Evolutionary conservation across 2,113 vertebrate species (phyloP), one percentile per base, ranked within the genome.

Genomic region (Phyllopteryx taeniolatus): DNA sequence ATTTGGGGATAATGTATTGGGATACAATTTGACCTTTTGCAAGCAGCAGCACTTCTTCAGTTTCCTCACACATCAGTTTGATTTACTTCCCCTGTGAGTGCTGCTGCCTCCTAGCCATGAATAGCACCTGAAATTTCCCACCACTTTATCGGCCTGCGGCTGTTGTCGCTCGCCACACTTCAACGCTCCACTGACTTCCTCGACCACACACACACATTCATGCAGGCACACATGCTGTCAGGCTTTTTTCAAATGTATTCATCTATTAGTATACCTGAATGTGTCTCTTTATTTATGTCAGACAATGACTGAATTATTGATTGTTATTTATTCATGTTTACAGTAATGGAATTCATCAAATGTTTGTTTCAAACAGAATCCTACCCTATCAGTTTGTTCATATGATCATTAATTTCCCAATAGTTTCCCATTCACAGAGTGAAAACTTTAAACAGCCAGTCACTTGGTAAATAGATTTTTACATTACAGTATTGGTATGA

Each of bases 151-250:
- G 71, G 54, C 86, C 83, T 67, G 51, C 65, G 76, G 84, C 77
- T 87, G 82, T 82, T 85, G 82, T 82, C 74, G 27, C 75, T 79
- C 68, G 76, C 67, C 70, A 75, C 85, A 80, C 83, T 75, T 82
- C 69, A 82, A 60, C 8, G 71, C 79, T 79, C 46, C 72, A 67
- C 51, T 74, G 76, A 73, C 70, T 79, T 78, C 71, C 74, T 71
- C 68, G 68, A 80, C 67, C 54, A 70, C 73, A 81, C 66, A 71
- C 68, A 73, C 9, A 57, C 64, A 67, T 19, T 54, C 57, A 72
- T 57, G 73, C 49, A 63, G 7, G 17, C 60, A 63, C 62, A 65
- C 19, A 43, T 27, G 27, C 57, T 19, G 19, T 64, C 20, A 10
- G 9, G 44, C 62, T 43, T 62, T 62, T 39, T 2, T 64, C 56